These are phyloP conservation scores for Rhodophaea formosa DNA, from an alignment of 2,888 invertebrate genomes.

Conservation along the genomic window DNA sequence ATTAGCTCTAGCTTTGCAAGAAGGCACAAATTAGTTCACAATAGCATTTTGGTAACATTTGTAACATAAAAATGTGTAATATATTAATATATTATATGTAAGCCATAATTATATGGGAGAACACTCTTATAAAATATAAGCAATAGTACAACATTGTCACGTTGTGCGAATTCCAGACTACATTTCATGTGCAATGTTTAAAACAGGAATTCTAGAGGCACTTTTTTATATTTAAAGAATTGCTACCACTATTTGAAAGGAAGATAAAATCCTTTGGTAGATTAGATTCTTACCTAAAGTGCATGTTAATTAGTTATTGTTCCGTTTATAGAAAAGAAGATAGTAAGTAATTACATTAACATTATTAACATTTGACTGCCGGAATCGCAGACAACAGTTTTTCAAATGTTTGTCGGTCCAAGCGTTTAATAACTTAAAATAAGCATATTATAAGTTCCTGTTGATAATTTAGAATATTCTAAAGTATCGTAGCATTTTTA, in stretches of 20 bases:
- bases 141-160: slow-evolving; percentile 38
- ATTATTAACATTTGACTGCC: too few relatives aligned
- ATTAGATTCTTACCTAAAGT: not conserved
- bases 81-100: slow-evolving; percentile 28
- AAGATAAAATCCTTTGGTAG: not conserved
- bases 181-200: slow-evolving; percentile 11
- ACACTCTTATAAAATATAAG: slow-evolving; percentile 26
- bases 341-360: slow-evolving; percentile 1
- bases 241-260: not conserved
- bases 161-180: slow-evolving; percentile 33
- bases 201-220: slow-evolving; percentile 1
- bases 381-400: too few relatives aligned
- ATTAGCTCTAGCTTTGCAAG: slow-evolving; percentile 39
- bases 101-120: slow-evolving; percentile 26
- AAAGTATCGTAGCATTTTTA: not conserved
- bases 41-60: slow-evolving; percentile 64
- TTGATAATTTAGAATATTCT: not conserved
- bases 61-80: slow-evolving; percentile 37
- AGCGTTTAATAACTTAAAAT: too few relatives aligned
- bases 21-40: slow-evolving; percentile 54
- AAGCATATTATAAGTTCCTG: not conserved
- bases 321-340: not conserved
- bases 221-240: not conserved
- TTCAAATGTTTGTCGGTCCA: too few relatives aligned
- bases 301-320: slow-evolving; percentile 4